Evolutionary conservation across 1,140 invertebrate genomes (phyloP), one percentile per base, ranked within the genome.

Genomic region (Vollenhovia emeryi): DNA sequence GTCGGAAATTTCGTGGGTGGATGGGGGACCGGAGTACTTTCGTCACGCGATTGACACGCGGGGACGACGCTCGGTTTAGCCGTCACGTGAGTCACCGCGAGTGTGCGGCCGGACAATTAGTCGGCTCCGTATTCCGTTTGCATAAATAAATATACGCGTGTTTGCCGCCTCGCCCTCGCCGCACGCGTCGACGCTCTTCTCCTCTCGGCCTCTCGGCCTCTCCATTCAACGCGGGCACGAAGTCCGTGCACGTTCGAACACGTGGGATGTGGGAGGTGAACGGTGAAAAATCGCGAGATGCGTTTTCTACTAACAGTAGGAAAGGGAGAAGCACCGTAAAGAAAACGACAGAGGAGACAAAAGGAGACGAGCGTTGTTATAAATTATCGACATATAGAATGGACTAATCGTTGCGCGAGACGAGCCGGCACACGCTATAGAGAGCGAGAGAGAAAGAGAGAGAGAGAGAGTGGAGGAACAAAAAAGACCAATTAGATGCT

Each of bases 141-240:
- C 89, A 93, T 93, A 92, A 93, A 93, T 91, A 92, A 91, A 91
- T 91, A 87, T 86, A 85, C 87, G 85, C 86, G 86, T 87, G 88
- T 89, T 79, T 74, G 82, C 85, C 60, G 36, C 85, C 62, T 52
- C 66, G 18, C 66, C 15, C 57, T 43, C 33, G 2, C 13, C 33
- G 2, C 21, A 21, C 40, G 18, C 27, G 27, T 30, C 33, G 11
- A 66, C 36, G 30, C 48, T 36, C 21, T 60, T 74, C n/a, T 75
- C 71, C 62, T n/a, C 68, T 52, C 6, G 43, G 9, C 4, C 33
- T 52, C 27, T 75, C 52, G 48, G 71, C 36, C 52, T 11, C n/a
- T 60, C 36, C 64, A 48, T 24, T 13, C 55, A 18, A 50, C 50
- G 36, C 27, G 21, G 24, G 21, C 52, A 27, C 27, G 15, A 2